These are phyloP conservation scores for Agonum fuliginosum DNA, from an alignment of 2,888 invertebrate genomes.

Conservation along the genomic window DNA sequence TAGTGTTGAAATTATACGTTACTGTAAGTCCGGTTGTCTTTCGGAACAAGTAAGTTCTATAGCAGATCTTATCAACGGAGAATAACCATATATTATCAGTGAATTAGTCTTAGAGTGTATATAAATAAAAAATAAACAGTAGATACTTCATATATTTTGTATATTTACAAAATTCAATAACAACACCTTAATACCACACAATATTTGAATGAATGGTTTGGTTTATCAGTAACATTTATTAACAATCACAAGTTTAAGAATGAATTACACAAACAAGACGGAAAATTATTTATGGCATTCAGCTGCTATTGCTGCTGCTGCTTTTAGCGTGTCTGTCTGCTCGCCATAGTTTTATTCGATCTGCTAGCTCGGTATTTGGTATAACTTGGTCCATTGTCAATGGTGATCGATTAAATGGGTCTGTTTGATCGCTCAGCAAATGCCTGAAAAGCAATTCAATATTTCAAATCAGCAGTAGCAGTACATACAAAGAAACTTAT, in stretches of 20 bases:
- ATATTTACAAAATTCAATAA: conserved; percentile 27
- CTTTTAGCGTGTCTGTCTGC: conserved; percentile 69
- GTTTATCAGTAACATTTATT: conserved; percentile 23
- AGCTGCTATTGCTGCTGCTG: not conserved
- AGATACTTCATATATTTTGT: not conserved
- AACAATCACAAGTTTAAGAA: not conserved
- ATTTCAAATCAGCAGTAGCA: too few relatives aligned
- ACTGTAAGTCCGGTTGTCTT: conserved; percentile 38
- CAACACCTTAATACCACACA: not conserved
- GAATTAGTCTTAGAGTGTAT: not conserved
- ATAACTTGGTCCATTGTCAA: conserved; percentile 95
- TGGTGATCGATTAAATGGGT: conserved; percentile 95
- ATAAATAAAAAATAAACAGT: not conserved
- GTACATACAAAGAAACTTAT: not conserved
- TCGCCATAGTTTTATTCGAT: conserved; percentile 88
- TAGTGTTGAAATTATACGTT: conserved; percentile 56
- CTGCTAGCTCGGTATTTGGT: conserved; percentile 84
- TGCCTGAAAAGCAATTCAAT: conserved; percentile 76
- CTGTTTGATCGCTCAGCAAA: conserved; percentile 92
- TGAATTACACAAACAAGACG: not conserved
- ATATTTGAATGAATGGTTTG: not conserved
- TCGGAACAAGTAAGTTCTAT: conserved; percentile 30
- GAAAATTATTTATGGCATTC: not conserved
- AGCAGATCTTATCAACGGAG: conserved; percentile 20
- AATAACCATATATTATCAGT: conserved; percentile 17